Base-by-base conservation (phyloP, 2,113 vertebrate species). In the Lathamus discolor region DNA sequence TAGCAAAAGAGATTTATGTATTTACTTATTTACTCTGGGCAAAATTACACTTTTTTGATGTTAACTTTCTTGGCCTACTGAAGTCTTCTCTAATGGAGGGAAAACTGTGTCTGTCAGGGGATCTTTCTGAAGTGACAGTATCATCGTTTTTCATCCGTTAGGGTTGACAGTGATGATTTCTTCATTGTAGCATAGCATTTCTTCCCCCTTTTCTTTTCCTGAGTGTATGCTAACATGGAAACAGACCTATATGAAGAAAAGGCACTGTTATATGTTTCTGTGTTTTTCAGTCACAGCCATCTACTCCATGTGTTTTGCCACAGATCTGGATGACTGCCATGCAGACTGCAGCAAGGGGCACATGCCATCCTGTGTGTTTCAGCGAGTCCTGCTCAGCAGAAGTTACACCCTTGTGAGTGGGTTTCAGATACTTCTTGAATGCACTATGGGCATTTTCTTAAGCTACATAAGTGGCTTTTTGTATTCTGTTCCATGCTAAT, bases 381-480 rank as follows among this genome's bases (percentile, higher is more conserved):
- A 68, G 11, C 25, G 55, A 41, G 13, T 33, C 11, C 15, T 4
- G 6, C 5, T 80, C 72, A 80, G 28, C 14, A 73, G 14, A 13
- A 64, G 5, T n/a, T 67, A 11, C 31, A 48, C 8, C 4, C 16
- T 49, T 1, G 0, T 3, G 3, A 63, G 19, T 4, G 2, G 1
- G 12, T 20, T 88, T 63, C 51, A 67, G 19, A 49, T 28, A 18
- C 13, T 17, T 75, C 15, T 20, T 8, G 7, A 9, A 23, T 46
- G 11, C 18, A 59, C 64, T 59, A 49, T 0, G 2, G 7, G 15
- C 6, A 55, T 86, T 69, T 94, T 76, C 20, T 83, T 89, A 44
- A 44, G 19, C 11, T 88, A 24, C 20, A 3, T 37, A 79, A 57
- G 55, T 44, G 9, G 8, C 3, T 10, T 78, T 9, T 78, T 79